These are phyloP conservation scores for Thymelicus sylvestris DNA, from an alignment of 2,888 invertebrate genomes.

Conservation along the genomic window DNA sequence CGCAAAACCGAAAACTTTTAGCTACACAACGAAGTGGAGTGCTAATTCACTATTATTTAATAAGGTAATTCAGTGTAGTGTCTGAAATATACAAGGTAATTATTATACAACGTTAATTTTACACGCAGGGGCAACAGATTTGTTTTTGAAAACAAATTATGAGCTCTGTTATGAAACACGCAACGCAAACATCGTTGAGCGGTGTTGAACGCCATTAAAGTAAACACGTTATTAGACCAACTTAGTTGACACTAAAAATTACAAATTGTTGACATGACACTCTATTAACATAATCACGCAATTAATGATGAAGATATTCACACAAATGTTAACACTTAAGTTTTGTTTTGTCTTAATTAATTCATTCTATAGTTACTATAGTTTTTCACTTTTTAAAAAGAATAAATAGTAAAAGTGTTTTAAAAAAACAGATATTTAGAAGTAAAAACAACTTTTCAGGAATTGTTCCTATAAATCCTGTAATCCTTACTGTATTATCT, in stretches of 20 bases:
- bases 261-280: conserved; percentile 2
- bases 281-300: conserved; percentile 5
- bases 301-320: too few species aligned
- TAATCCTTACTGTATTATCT: too few species aligned
- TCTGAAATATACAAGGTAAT: conserved; percentile 17
- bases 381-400: too few species aligned
- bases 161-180: conserved; percentile 31
- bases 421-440: too few species aligned
- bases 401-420: too few species aligned
- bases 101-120: conserved; percentile 31
- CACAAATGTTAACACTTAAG: too few species aligned
- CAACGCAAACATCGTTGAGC: conserved; percentile 32
- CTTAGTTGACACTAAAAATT: conserved; percentile 21
- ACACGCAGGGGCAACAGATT: conserved; percentile 32
- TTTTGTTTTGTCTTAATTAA: too few species aligned
- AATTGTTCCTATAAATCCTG: too few species aligned
- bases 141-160: conserved; percentile 35
- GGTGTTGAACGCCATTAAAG: conserved; percentile 29
- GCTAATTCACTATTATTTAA: conserved; percentile 4
- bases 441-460: too few species aligned
- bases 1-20: background rate
- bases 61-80: conserved; percentile 19
- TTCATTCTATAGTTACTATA: too few species aligned
- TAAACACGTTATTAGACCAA: conserved; percentile 16
- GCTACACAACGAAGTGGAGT: background rate